phyloP scores from a whole-genome alignment of 1,140 invertebrate species.

The Drosophila kanapiae region DNA sequence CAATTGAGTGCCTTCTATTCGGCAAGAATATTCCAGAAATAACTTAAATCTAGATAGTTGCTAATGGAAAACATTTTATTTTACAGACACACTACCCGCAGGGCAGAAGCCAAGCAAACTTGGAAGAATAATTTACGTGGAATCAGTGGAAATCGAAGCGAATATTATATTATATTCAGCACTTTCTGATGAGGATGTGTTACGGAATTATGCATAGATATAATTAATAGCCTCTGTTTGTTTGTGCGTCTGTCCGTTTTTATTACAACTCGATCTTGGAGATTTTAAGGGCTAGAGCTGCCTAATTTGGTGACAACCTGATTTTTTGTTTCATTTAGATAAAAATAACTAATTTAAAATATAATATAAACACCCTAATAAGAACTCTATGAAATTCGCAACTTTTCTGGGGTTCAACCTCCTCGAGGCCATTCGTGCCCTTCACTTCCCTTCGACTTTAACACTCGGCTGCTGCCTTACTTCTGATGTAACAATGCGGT shows the following conservation, averaged over 20 bases:
- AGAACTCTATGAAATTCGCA: no score
- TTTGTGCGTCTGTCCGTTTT: not conserved
- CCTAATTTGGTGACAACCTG: no score
- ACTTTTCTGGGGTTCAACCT: not conserved
- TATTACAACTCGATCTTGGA: no score
- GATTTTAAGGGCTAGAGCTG: no score
- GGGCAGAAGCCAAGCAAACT: not conserved
- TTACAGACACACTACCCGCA: not conserved
- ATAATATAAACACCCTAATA: no score
- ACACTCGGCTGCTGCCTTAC: constrained; percentile 53
- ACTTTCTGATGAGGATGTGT: not conserved
- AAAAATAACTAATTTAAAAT: no score
- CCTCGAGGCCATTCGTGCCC: not conserved
- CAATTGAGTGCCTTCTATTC: not conserved
- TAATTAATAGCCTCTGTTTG: no score
- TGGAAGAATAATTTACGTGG: not conserved
- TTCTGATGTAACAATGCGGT: constrained; percentile 71
- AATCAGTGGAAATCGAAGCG: not conserved
- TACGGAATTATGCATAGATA: not conserved
- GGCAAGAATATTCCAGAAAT: not conserved
- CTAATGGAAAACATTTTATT: not conserved
- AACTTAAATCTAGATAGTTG: not conserved
- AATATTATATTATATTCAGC: not conserved
- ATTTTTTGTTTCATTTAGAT: no score
- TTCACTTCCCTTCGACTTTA: constrained; percentile 1